These are phyloP conservation scores for Epirrhoe alternata DNA, from an alignment of 2,888 invertebrate genomes.

Conservation along the genomic window DNA sequence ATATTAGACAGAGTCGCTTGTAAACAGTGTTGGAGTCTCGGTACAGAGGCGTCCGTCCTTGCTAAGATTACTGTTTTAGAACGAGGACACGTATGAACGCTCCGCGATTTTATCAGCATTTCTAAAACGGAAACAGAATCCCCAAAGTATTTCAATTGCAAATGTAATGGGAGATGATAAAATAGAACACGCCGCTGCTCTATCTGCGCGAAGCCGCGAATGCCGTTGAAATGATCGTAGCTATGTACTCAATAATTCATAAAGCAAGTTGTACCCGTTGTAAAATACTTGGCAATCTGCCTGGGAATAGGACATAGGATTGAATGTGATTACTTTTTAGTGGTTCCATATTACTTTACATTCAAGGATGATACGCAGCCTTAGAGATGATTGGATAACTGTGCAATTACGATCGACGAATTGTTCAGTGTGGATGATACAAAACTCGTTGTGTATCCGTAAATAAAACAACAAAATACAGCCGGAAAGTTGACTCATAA, in stretches of 20 bases:
- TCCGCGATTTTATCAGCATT: constrained; percentile 54
- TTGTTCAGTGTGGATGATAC: constrained; percentile 38
- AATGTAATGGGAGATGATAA: constrained; percentile 60
- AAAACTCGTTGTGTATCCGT: constrained; percentile 43
- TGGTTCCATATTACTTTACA: constrained; percentile 24
- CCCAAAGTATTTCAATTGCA: constrained; percentile 60
- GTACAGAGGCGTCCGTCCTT: constrained; percentile 52
- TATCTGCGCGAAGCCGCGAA: constrained; percentile 49
- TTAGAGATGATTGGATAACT: constrained; percentile 37
- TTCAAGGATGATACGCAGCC: constrained; percentile 25
- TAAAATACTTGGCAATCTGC: constrained; percentile 38
- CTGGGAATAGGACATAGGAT: constrained; percentile 25
- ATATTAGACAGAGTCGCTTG: constrained; percentile 50
- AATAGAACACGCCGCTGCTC: constrained; percentile 50
- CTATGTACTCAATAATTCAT: constrained; percentile 55
- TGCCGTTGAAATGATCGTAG: constrained; percentile 54
- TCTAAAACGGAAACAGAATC: constrained; percentile 60
- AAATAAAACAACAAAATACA: constrained; percentile 45
- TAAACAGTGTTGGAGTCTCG: constrained; percentile 48
- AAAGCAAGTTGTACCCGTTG: constrained; percentile 38
- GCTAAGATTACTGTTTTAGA: constrained; percentile 61
- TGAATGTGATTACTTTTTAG: constrained; percentile 35
- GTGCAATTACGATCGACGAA: constrained; percentile 26
- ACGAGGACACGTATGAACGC: constrained; percentile 53
- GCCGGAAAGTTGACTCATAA: constrained; percentile 67